phyloP scores from a whole-genome alignment of 2,888 invertebrate genomes.

The Nephrocerus scutellatus region DNA sequence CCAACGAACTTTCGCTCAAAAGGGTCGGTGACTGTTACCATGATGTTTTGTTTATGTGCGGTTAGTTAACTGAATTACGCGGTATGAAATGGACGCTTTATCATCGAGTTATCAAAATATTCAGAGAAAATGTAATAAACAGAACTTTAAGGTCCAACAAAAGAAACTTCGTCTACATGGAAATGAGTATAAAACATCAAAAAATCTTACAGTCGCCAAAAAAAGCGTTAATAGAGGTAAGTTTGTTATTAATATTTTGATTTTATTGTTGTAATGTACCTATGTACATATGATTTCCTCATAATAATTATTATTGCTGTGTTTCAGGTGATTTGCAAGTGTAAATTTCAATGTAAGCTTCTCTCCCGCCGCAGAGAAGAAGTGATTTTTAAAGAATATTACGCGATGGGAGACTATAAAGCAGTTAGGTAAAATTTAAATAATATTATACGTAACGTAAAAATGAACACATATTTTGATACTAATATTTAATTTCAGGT shows the following conservation, averaged over 20 bases:
- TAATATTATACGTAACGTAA: no score
- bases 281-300: not conserved
- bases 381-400: constrained; percentile 10
- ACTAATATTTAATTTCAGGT: constrained; percentile 12
- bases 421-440: constrained; percentile 7
- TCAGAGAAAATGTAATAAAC: constrained; percentile 11
- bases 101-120: constrained; percentile 6
- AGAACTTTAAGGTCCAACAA: constrained; percentile 8
- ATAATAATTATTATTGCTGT: no score
- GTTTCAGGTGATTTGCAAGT: constrained; percentile 14
- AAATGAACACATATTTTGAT: no score
- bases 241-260: no score
- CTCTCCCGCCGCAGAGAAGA: constrained; percentile 6
- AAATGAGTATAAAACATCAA: constrained; percentile 12
- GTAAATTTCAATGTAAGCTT: constrained; percentile 10
- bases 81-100: not conserved
- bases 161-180: constrained; percentile 13
- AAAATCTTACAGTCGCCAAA: constrained; percentile 9
- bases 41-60: no score
- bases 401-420: constrained; percentile 8
- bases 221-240: no score
- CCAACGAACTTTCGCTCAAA: no score
- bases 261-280: constrained; percentile 7
- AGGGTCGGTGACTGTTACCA: no score
- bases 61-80: not conserved